phyloP scores from a whole-genome alignment of 2,113 vertebrate species.

The Noctilio leporinus region DNA sequence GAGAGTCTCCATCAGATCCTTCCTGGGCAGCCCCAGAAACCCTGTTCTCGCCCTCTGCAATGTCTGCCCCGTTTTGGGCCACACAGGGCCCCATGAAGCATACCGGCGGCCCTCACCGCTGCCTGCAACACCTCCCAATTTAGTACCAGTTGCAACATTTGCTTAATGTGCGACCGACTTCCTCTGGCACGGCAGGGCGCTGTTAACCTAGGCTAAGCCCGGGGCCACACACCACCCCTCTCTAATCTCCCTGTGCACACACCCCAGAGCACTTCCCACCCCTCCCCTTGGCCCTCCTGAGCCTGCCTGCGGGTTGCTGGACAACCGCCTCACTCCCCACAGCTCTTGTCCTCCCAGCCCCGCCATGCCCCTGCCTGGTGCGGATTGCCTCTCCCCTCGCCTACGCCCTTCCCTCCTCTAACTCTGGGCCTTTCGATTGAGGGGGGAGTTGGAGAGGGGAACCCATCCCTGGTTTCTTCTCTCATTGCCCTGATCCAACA shows the following conservation, averaged over 20 bases:
- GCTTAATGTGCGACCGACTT: constrained; percentile 60
- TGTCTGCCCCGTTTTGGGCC: constrained; percentile 49
- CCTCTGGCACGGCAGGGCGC: constrained; percentile 24
- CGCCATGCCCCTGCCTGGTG: neutral
- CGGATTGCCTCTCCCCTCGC: neutral
- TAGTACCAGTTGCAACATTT: constrained; percentile 60
- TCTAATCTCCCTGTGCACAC: neutral
- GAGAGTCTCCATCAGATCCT: neutral
- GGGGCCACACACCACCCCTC: neutral
- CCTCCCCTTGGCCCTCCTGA: neutral
- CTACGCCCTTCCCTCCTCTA: neutral
- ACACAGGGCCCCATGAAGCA: constrained; percentile 43
- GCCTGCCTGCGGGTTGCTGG: neutral
- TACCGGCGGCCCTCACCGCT: constrained; percentile 57
- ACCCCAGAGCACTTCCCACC: neutral
- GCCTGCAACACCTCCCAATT: constrained; percentile 65
- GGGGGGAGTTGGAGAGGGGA: neutral
- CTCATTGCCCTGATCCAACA: neutral
- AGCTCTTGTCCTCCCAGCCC: neutral
- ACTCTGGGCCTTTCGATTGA: neutral
- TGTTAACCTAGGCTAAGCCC: neutral
- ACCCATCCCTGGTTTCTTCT: neutral
- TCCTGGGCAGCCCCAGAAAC: neutral
- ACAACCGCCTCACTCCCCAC: neutral
- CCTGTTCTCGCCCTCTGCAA: neutral